Evolutionary conservation across 53 echinoderm and acorn worm species (phyloP), one percentile per base, ranked within the genome.

Genomic region (Arbacia lixula): DNA sequence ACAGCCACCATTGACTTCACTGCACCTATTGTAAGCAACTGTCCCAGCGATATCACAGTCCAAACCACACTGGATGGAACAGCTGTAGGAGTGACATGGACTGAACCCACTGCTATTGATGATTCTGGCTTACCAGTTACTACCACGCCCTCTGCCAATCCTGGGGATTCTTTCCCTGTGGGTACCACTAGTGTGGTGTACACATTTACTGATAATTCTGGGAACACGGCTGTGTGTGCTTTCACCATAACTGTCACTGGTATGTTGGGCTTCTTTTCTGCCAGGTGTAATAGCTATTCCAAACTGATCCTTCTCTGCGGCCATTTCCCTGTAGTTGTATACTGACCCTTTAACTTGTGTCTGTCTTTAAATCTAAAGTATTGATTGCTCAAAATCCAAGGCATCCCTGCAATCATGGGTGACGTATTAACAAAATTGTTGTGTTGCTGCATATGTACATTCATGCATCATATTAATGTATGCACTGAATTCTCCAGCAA

Each of bases 111-210:
- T 4, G 79, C 79, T 25, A 42, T 22, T 22, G 79, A 79, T 46
- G 43, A 79, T 61, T 79, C 79, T 41, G 79, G 79, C 9, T 29
- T 6, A 43, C 24, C 87, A 3, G 82, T 87, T 12, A 39, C 51
- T 29, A 51, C 60, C 3, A 63, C 71, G 8, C 17, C 84, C 0
- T 29, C 91, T 37, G 74, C 84, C 35, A 62, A 26, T 30, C 87
- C 91, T 10, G 89, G 86, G 3, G 60, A 76, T 50, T 35, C 51
- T 19, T 91, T 94, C 68, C 63, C 79, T 11, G 43, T 89, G 31
- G 91, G 94, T 14, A 10, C 55, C 22, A 91, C 89, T 11, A 5
- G 46, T 19, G 94, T 94, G 12, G 56, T 60, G 9, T 91, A 91
- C 73, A 88, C 87, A 36, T 91, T 88, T 62, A 80, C 50, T 32